These are phyloP conservation scores for Leptosomus discolor DNA, from an alignment of 2,113 vertebrate species.

Conservation along the genomic window DNA sequence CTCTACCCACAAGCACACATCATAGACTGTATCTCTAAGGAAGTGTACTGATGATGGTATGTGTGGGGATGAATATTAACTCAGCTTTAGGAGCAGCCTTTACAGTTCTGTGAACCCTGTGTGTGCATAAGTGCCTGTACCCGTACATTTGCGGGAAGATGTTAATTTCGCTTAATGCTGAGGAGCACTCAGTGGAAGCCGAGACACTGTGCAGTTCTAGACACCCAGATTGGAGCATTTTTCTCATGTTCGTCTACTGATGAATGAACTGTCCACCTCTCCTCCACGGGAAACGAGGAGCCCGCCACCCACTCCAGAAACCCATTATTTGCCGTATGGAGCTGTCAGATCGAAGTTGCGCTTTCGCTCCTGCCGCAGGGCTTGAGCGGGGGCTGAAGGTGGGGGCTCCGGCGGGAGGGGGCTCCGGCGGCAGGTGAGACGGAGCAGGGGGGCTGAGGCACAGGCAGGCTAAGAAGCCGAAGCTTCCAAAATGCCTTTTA, in stretches of 20 bases:
- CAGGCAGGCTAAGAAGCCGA: not conserved
- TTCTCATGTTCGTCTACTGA: not conserved
- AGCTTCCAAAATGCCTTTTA: not conserved
- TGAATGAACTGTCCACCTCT: not conserved
- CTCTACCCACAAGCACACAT: not conserved
- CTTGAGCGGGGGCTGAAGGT: not conserved
- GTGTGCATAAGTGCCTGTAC: rapidly evolving
- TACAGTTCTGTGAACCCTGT: not conserved
- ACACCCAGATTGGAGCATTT: not conserved
- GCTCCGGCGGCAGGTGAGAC: not conserved
- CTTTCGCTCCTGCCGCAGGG: not conserved
- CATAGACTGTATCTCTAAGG: not conserved
- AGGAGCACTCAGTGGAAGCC: not conserved
- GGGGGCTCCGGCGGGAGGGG: not conserved
- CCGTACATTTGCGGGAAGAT: not conserved
- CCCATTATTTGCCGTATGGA: not conserved
- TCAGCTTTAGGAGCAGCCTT: not conserved
- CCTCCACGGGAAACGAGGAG: not conserved
- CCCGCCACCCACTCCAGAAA: not conserved
- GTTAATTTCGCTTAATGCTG: not conserved
- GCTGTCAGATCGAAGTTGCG: not conserved
- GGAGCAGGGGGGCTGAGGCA: too few species aligned
- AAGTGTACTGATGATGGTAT: not conserved
- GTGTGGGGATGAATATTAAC: not conserved
- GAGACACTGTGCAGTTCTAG: not conserved